A percentile compares a stretch with the other conserved stretches of the same genome.
Evolutionary conservation across 2,113 vertebrate genomes (phyloP).

Genomic region (Nyctereutes procyonoides): DNA sequence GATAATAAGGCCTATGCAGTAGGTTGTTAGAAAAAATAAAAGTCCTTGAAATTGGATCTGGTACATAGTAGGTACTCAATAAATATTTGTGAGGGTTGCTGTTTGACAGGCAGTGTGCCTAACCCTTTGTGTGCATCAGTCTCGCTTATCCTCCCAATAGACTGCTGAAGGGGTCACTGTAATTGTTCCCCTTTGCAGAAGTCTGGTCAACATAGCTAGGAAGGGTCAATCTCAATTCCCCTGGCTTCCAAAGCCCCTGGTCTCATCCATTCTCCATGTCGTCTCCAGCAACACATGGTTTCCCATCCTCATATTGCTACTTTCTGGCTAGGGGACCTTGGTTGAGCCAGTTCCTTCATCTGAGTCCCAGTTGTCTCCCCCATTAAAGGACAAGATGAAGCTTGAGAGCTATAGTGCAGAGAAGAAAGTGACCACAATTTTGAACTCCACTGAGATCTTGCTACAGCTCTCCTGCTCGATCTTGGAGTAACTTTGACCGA

Average conservation of each 20-base stretch:
- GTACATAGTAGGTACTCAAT: background rate
- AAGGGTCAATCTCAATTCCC: background rate
- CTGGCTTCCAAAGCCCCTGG: background rate
- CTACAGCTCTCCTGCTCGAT: no score
- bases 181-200: background rate
- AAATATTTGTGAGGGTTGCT: background rate
- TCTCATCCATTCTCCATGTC: background rate
- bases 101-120: background rate
- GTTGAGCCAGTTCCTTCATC: background rate
- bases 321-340: background rate
- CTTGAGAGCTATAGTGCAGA: no score
- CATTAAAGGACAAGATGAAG: background rate
- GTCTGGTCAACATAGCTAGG: background rate
- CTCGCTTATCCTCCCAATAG: background rate
- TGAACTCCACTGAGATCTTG: no score
- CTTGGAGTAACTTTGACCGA: no score
- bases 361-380: background rate
- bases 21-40: background rate
- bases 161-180: background rate
- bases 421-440: no score
- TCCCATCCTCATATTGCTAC: background rate
- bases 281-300: background rate
- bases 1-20: background rate
- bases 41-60: background rate
- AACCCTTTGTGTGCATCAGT: background rate